A percentile compares a stretch with the other conserved stretches of the same genome.
Conservation (phyloP, 2,113 vertebrate genomes). For the Erythrocercus mccallii region DNA sequence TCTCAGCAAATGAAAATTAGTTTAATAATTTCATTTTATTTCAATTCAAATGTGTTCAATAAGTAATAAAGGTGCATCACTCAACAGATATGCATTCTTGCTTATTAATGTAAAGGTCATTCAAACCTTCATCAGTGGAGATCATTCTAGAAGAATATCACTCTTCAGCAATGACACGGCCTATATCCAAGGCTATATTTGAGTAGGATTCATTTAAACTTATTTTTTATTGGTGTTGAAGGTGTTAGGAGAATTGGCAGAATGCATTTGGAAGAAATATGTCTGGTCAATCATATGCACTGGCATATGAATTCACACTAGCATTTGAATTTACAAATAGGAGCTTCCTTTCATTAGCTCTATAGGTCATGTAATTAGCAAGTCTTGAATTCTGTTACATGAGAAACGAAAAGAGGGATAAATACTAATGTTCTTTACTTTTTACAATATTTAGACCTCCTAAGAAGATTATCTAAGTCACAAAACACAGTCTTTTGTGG, state of each 20-base stretch:
- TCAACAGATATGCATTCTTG: neutral
- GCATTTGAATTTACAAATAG: neutral
- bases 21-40: neutral
- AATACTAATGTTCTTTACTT: neutral
- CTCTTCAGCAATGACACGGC: neutral
- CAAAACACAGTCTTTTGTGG: conserved; percentile 99
- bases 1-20: neutral
- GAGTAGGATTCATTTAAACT: neutral
- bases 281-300: neutral
- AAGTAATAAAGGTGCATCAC: neutral
- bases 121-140: neutral
- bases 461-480: conserved; percentile 95
- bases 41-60: neutral
- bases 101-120: neutral
- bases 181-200: neutral
- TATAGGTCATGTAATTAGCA: neutral
- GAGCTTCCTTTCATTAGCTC: neutral
- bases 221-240: neutral
- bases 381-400: neutral
- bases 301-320: neutral
- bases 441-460: conserved; percentile 79
- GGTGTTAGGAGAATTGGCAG: neutral
- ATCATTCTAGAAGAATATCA: neutral
- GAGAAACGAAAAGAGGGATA: neutral
- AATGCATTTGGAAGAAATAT: neutral